These are phyloP conservation scores for Cavia porcellus DNA, from an alignment of 2,113 vertebrate genomes.

Conservation along the genomic window DNA sequence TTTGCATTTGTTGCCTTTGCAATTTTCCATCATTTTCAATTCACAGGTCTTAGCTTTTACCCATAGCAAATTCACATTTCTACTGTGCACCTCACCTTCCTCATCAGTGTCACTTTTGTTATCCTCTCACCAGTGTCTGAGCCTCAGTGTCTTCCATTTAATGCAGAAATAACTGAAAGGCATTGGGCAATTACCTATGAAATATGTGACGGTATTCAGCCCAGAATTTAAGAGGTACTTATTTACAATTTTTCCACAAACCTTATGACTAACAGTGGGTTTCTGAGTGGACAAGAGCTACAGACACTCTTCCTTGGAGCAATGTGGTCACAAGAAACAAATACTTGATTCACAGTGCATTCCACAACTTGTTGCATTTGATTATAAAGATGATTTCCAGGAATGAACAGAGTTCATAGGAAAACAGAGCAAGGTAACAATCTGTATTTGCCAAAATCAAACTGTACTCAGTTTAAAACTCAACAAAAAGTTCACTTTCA, in stretches of 20 bases:
- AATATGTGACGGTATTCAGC: neutral
- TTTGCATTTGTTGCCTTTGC: slow-evolving; percentile 11
- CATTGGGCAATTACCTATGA: neutral
- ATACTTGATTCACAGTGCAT: neutral
- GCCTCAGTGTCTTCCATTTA: slow-evolving; percentile 17
- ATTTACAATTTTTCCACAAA: neutral
- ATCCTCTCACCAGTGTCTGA: neutral
- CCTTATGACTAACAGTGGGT: neutral
- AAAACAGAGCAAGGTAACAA: neutral
- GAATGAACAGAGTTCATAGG: neutral
- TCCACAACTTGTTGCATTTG: slow-evolving; percentile 14
- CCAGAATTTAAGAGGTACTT: neutral
- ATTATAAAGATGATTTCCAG: slow-evolving; percentile 38
- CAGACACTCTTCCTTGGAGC: neutral
- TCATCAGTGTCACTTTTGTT: neutral
- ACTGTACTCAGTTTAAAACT: neutral
- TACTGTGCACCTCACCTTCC: fast-evolving
- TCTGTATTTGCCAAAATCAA: neutral
- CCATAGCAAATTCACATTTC: neutral
- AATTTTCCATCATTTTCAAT: neutral
- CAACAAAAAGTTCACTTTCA: neutral
- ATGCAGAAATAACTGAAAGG: neutral
- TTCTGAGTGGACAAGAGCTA: neutral
- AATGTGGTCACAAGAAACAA: neutral
- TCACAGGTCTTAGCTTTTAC: neutral